Conservation (phyloP, 2,797 vertebrate species). For the Agapornis canus region DNA sequence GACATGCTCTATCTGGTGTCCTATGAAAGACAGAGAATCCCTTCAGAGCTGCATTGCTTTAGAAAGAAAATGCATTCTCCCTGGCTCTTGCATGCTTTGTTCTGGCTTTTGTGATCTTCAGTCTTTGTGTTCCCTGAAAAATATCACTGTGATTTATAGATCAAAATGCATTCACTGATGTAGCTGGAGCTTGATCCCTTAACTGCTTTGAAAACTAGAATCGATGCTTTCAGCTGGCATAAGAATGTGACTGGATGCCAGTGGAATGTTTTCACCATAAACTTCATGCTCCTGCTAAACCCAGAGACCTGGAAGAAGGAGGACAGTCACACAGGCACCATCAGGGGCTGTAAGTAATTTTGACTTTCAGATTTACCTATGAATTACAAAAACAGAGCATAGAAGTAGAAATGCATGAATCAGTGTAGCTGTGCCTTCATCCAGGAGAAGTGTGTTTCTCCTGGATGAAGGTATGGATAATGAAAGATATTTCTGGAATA, state of each 20-base stretch:
- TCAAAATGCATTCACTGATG: conserved; percentile 47
- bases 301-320: neutral
- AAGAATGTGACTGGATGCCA: neutral
- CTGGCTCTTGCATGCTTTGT: conserved; percentile 38
- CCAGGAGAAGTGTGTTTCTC: neutral
- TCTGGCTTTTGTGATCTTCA: conserved; percentile 62
- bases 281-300: neutral
- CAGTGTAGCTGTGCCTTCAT: neutral
- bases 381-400: neutral
- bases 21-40: neutral
- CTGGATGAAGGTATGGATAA: neutral
- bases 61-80: conserved; percentile 9
- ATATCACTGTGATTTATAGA: conserved; percentile 47
- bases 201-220: conserved; percentile 33
- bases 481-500: neutral
- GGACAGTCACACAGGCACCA: neutral
- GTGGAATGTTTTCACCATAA: neutral
- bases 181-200: conserved; percentile 28
- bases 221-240: neutral
- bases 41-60: neutral
- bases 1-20: neutral
- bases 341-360: neutral
- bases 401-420: neutral
- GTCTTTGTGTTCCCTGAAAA: conserved; percentile 19
- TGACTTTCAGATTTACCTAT: neutral